A percentile compares a stretch with the other conserved stretches of the same genome.
Evolutionary conservation across 2,888 invertebrate species (phyloP).

Genomic region (Polydrusus tereticollis): DNA sequence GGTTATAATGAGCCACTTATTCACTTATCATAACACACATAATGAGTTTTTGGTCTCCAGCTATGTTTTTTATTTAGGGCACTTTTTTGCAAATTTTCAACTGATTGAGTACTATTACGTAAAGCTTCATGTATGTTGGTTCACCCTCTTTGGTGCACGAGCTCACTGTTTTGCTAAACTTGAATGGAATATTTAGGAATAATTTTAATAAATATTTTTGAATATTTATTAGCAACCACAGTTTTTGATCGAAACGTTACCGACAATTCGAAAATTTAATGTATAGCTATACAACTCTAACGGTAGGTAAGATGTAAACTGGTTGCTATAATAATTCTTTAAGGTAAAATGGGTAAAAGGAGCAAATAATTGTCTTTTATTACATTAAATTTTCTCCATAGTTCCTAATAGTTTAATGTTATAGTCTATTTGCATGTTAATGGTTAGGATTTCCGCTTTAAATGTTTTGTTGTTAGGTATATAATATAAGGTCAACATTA

Average conservation of each 20-base stretch:
- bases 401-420: not conserved
- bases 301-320: too few species aligned
- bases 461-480: conserved; percentile 1
- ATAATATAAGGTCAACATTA: too few species aligned
- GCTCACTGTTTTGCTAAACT: conserved; percentile 25
- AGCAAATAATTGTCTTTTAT: too few species aligned
- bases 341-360: too few species aligned
- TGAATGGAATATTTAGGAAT: not conserved
- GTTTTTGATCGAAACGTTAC: too few species aligned
- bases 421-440: conserved; percentile 17
- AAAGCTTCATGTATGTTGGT: conserved; percentile 5
- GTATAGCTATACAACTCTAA: too few species aligned
- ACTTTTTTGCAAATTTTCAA: not conserved
- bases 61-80: not conserved
- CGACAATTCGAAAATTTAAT: too few species aligned
- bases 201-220: not conserved
- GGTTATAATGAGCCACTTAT: too few species aligned
- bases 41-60: not conserved
- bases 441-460: conserved; percentile 25
- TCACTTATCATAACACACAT: not conserved
- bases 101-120: not conserved
- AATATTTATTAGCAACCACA: too few species aligned
- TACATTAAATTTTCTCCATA: too few species aligned
- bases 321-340: too few species aligned
- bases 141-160: conserved; percentile 25